These are phyloP conservation scores for Phrynosoma platyrhinos DNA, from an alignment of 2,113 vertebrate species.

Conservation along the genomic window DNA sequence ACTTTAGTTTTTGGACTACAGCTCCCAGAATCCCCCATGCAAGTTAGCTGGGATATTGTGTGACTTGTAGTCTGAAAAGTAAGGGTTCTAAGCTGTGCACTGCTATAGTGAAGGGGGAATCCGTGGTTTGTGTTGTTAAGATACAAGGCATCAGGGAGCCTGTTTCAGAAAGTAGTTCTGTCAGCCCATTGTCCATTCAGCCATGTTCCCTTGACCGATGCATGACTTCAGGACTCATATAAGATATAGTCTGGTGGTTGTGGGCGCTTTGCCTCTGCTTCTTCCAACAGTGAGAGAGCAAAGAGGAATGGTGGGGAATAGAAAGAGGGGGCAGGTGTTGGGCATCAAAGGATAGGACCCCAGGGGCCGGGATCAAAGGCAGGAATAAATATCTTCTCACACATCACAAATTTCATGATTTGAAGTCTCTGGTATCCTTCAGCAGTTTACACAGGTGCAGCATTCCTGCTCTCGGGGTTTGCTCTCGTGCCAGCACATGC, in stretches of 20 bases:
- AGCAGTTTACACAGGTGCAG: constrained; percentile 38
- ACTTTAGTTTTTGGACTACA: too few species aligned
- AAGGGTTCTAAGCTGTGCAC: too few species aligned
- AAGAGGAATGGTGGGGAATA: neutral
- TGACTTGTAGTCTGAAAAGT: too few species aligned
- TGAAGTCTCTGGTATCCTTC: constrained; percentile 25
- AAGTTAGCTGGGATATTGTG: too few species aligned
- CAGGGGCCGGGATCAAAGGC: constrained; percentile 19
- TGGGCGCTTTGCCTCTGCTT: neutral
- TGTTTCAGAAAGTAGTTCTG: neutral
- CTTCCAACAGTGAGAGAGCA: neutral
- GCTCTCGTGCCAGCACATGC: constrained; percentile 34
- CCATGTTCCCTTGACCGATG: too few species aligned
- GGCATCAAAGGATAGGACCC: constrained; percentile 14
- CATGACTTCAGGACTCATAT: neutral
- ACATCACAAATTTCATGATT: constrained; percentile 32
- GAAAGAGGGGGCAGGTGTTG: neutral
- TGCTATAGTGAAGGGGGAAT: too few species aligned
- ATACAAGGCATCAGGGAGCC: neutral
- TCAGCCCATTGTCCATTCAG: neutral
- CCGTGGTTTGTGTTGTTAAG: neutral
- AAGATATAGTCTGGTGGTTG: too few species aligned
- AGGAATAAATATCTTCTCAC: constrained; percentile 22
- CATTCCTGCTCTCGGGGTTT: constrained; percentile 13
- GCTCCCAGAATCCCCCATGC: too few species aligned